Percentiles rank a stretch among this genome's conserved stretches.
phyloP scores from a whole-genome alignment of 2,797 vertebrate genomes.

The Myotis planiceps region DNA sequence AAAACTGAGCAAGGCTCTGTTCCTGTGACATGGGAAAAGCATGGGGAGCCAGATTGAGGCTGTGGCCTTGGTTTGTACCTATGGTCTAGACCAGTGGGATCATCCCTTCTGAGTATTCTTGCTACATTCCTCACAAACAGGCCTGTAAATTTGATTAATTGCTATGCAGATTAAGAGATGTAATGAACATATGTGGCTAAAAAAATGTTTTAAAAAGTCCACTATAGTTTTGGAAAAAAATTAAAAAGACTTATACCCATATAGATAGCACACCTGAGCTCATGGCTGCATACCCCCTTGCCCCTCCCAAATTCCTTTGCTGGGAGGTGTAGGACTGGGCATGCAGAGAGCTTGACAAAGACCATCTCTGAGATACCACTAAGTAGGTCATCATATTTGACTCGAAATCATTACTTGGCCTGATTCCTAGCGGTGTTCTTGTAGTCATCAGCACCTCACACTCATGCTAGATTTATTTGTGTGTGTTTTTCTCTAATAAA shows the following conservation, averaged over 20 bases:
- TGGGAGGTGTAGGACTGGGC: neutral
- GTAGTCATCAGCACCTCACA: neutral
- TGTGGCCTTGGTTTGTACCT: neutral
- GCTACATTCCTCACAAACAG: neutral
- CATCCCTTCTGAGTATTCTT: too few species aligned
- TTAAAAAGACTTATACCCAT: neutral
- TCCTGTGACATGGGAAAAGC: neutral
- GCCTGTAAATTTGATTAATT: neutral
- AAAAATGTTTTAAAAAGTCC: neutral
- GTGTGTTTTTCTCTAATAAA: neutral
- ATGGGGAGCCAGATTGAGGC: neutral
- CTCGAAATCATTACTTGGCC: neutral
- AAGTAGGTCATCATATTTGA: neutral
- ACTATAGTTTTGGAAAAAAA: neutral
- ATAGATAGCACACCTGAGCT: neutral
- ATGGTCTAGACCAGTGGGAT: neutral
- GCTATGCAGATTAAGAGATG: neutral
- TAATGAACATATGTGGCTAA: neutral
- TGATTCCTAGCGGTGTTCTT: neutral
- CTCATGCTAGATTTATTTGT: slow-evolving; percentile 2
- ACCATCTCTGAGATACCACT: neutral
- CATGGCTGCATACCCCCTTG: neutral
- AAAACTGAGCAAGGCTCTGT: neutral
- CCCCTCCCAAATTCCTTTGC: neutral
- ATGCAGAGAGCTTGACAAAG: neutral